Evolutionary conservation across 2,113 vertebrate species (phyloP).

Genomic region (Myocastor coypus): DNA sequence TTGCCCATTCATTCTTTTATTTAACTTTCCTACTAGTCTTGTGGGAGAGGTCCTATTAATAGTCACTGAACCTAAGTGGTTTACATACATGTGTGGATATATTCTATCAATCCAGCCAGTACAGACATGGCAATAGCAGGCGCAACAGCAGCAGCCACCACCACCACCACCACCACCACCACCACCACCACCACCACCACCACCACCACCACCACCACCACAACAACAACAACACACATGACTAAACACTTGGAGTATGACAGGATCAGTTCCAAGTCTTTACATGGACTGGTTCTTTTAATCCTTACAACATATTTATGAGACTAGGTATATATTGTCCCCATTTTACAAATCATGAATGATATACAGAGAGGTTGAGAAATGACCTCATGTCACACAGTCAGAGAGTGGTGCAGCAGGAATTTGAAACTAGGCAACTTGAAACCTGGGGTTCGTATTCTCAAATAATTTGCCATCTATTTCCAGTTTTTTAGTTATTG

Average conservation of each 20-base stretch:
- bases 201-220: neutral
- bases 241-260: neutral
- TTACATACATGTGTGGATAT: neutral
- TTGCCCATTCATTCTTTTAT: neutral
- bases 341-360: constrained; percentile 36
- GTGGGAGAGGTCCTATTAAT: neutral
- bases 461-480: neutral
- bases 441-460: constrained; percentile 31
- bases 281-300: constrained; percentile 31
- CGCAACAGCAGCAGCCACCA: neutral
- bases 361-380: constrained; percentile 1
- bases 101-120: neutral
- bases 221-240: neutral
- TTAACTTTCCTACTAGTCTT: neutral
- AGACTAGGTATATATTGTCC: constrained; percentile 10
- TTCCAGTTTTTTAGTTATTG: neutral
- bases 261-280: constrained; percentile 54
- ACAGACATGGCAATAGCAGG: neutral
- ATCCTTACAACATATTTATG: constrained; percentile 63
- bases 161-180: no score
- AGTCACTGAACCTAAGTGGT: neutral
- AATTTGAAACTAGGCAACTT: constrained; percentile 36
- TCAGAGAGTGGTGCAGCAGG: constrained; percentile 37
- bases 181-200: neutral
- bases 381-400: neutral